These are phyloP conservation scores for Intellagama lesueurii DNA, from an alignment of 2,797 vertebrate genomes.

Conservation along the genomic window DNA sequence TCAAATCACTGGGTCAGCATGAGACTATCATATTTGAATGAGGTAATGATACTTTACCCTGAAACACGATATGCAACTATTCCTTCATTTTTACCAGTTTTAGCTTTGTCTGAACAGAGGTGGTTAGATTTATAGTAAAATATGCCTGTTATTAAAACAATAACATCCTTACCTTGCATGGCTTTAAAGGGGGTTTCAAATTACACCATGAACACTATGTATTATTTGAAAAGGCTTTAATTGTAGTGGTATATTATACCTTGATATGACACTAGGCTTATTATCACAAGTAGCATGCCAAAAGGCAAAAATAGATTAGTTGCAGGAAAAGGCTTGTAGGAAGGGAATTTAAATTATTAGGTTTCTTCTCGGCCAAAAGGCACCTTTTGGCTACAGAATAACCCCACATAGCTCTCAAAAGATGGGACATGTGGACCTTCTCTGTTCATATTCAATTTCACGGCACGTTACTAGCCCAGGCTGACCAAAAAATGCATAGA, in stretches of 20 bases:
- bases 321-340: conserved; percentile 53
- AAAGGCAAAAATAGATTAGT: conserved; percentile 69
- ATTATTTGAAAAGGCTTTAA: conserved; percentile 61
- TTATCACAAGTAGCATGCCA: conserved; percentile 70
- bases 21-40: conserved; percentile 70
- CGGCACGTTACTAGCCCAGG: not conserved
- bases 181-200: conserved; percentile 66
- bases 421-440: not conserved
- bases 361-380: conserved; percentile 51
- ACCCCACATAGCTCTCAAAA: not conserved
- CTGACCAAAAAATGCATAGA: not conserved
- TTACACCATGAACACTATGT: conserved; percentile 71
- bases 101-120: conserved; percentile 74
- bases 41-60: conserved; percentile 65
- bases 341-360: conserved; percentile 66
- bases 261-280: conserved; percentile 68
- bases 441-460: conserved; percentile 2
- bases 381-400: conserved; percentile 52
- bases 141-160: conserved; percentile 74
- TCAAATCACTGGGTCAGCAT: not conserved
- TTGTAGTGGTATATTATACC: conserved; percentile 73
- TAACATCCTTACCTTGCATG: conserved; percentile 66
- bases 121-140: conserved; percentile 72
- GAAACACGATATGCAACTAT: conserved; percentile 68
- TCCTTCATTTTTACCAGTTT: conserved; percentile 60